Base-by-base conservation (phyloP, 1,140 invertebrate species). In the Apis florea region DNA sequence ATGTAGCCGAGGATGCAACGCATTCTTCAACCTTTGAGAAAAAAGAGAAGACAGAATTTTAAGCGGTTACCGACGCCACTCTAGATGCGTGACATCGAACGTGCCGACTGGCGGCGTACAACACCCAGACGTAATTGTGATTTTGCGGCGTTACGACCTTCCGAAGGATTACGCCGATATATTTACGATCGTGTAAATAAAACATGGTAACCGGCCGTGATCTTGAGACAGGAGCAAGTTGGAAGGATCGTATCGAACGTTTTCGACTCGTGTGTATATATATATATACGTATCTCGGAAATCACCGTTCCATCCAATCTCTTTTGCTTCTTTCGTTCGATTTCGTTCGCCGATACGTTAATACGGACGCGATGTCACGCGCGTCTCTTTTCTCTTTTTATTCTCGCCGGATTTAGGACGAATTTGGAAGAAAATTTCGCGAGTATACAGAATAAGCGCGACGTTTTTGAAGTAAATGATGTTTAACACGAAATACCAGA, bases 1-100 rank as follows among this genome's bases (percentile, higher is more conserved):
- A 83, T 79, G 51, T 59, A 79, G 24, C 64, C 64, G 72, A 61
- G 71, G 73, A 82, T 74, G 49, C 74, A 47, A 47, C 56, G 76
- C n/a, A 53, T 68, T 82, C 51, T 47, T 17, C 51, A 5, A 12
- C 19, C 17, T 54, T 26, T 12, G 21, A 21, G 31, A 59, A 75
- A 76, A 47, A 24, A 59, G 6, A 13, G 9, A n/a, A 21, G n/a
- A 79, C 53, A 40, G 24, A 26, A 64, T 80, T 74, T 58, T 9
- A 26, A 61, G 59, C 17, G 51, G 2, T n/a, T 15, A 17, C 31
- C 53, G 53, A 74, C 66, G 24, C 21, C 21, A 31, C 1, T 69
- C 11, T 51, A n/a, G 15, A 61, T 51, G 47, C 17, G 2, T 4
- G 53, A 31, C 51, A 51, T 51, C 53, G 17, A 64, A 31, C 24